Conservation (phyloP, 2,113 vertebrate species). For the Entosphenus tridentatus region DNA sequence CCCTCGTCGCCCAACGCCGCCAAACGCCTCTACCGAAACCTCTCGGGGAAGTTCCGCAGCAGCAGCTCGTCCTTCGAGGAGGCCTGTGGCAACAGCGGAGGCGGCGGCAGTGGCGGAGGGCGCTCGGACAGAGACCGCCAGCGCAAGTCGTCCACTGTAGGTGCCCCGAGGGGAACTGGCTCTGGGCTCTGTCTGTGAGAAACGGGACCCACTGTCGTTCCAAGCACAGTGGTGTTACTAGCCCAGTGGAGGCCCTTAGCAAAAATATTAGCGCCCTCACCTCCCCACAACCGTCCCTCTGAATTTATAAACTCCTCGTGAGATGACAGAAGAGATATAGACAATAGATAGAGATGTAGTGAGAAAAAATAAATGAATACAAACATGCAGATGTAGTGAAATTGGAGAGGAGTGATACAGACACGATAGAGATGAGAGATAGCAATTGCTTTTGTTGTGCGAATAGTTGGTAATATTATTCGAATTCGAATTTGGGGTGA, state of each 20-base stretch:
- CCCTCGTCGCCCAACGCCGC: slow-evolving; percentile 52
- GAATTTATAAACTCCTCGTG: too few species aligned
- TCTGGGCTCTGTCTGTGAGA: background rate
- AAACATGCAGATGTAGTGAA: too few species aligned
- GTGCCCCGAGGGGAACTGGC: slow-evolving; percentile 9
- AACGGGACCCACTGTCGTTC: too few species aligned
- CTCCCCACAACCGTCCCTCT: background rate
- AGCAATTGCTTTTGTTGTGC: too few species aligned
- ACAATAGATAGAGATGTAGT: too few species aligned
- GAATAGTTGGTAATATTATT: too few species aligned
- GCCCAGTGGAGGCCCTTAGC: background rate
- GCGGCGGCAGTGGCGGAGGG: too few species aligned
- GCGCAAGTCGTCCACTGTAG: slow-evolving; percentile 47
- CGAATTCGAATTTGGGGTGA: too few species aligned
- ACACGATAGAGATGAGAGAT: too few species aligned
- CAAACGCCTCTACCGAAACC: slow-evolving; percentile 65
- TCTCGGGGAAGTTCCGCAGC: slow-evolving; percentile 63
- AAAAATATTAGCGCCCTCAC: background rate
- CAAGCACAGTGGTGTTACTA: background rate
- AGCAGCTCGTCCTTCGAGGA: slow-evolving; percentile 43
- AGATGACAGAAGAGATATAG: too few species aligned
- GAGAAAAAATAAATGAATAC: too few species aligned
- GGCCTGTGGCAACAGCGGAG: slow-evolving; percentile 6
- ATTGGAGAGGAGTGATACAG: too few species aligned
- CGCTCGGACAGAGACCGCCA: slow-evolving; percentile 37